Percentiles rank a stretch among this genome's conserved stretches.
Conservation (phyloP, 1,140 invertebrate species). For the Drosophila nebulosa region DNA sequence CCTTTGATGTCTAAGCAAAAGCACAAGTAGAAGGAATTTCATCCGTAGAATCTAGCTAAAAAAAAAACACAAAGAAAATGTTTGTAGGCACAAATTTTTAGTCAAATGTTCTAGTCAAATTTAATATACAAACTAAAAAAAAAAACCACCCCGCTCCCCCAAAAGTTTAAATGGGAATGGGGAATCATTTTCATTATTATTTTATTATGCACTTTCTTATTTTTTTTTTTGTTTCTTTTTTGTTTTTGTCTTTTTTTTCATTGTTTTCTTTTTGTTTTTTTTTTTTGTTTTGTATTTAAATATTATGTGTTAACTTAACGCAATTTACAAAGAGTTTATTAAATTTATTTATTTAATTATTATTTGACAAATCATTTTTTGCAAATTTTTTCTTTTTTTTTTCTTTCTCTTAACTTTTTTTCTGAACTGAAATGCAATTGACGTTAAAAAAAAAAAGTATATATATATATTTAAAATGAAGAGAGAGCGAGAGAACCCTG, state of each 20-base stretch:
- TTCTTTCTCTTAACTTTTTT: constrained; percentile 10
- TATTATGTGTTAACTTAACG: constrained; percentile 59
- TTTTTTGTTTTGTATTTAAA: constrained; percentile 55
- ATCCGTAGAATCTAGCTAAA: not conserved
- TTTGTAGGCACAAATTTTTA: constrained; percentile 34
- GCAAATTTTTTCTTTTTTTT: constrained; percentile 8
- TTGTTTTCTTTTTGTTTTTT: constrained; percentile 48
- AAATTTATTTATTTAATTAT: constrained; percentile 28
- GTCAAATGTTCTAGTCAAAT: constrained; percentile 26
- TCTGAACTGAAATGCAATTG: not conserved
- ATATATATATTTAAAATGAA: not conserved
- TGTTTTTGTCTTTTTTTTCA: constrained; percentile 40
- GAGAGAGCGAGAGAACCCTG: not conserved
- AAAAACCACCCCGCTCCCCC: too few relatives aligned
- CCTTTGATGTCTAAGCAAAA: constrained; percentile 62
- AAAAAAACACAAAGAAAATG: constrained; percentile 2
- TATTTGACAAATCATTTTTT: constrained; percentile 29
- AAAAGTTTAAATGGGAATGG: not conserved
- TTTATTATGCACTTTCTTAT: not conserved
- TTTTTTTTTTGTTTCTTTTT: constrained; percentile 50
- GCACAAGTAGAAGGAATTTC: constrained; percentile 49
- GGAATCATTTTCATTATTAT: constrained; percentile 5
- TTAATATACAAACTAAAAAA: not conserved
- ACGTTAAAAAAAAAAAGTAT: not conserved
- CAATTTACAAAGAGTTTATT: constrained; percentile 73